phyloP scores from a whole-genome alignment of 2,888 invertebrate genomes.

The Alloplasta piceator region DNA sequence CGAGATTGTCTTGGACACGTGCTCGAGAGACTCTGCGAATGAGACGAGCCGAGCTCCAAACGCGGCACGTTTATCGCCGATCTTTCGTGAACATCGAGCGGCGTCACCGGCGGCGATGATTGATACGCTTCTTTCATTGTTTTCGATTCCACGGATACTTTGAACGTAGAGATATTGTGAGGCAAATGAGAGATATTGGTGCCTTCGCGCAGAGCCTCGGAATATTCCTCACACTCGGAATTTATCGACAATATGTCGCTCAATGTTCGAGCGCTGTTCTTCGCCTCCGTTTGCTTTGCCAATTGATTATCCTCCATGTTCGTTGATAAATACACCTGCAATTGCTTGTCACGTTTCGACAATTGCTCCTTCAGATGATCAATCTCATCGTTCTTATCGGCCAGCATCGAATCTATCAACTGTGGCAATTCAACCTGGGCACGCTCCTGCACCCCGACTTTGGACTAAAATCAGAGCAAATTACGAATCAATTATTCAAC shows the following conservation, averaged over 20 bases:
- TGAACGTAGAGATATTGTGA: slow-evolving; percentile 76
- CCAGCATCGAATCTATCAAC: slow-evolving; percentile 86
- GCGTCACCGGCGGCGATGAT: slow-evolving; percentile 49
- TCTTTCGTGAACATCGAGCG: slow-evolving; percentile 63
- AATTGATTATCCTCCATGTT: slow-evolving; percentile 86
- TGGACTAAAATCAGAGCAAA: slow-evolving; percentile 68
- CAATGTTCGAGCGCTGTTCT: slow-evolving; percentile 88
- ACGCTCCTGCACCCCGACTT: slow-evolving; percentile 77
- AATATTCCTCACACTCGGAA: slow-evolving; percentile 88
- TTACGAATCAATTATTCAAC: too few relatives aligned
- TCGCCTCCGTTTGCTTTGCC: slow-evolving; percentile 83
- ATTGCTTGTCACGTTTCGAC: slow-evolving; percentile 84
- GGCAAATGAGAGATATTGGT: slow-evolving; percentile 71
- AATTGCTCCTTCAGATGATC: slow-evolving; percentile 86
- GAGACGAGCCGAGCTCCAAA: slow-evolving; percentile 74
- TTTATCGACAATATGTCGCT: slow-evolving; percentile 89
- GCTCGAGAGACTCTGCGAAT: slow-evolving; percentile 70
- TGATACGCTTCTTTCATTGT: slow-evolving; percentile 65
- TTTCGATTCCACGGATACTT: slow-evolving; percentile 55
- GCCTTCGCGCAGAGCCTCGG: slow-evolving; percentile 75
- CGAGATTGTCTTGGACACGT: slow-evolving; percentile 66
- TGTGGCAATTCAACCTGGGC: slow-evolving; percentile 84
- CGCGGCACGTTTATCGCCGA: slow-evolving; percentile 73
- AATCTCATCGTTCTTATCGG: slow-evolving; percentile 89
- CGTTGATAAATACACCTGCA: slow-evolving; percentile 85